Evolutionary conservation across 2,797 vertebrate genomes (phyloP), one percentile per base, ranked within the genome.

Genomic region (Syngnathus rostellatus): DNA sequence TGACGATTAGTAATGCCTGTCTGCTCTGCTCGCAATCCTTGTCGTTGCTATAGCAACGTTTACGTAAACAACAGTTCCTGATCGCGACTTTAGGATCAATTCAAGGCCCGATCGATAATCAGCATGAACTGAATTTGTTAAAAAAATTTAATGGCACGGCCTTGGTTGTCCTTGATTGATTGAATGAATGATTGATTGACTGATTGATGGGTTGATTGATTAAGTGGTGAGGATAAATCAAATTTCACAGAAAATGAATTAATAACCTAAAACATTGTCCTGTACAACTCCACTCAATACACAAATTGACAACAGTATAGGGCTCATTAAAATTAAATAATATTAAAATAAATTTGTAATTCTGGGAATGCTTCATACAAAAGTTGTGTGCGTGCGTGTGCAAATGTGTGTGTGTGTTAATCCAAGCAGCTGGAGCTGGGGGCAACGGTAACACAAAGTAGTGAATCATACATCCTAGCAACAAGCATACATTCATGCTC

Each of bases 371-470:
- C 40, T 39, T 14, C 31, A 19, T 17, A 7, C 31, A 8, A 41
- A 61, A 5, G 9, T 48, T 25, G 0, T 45, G 59, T 60, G 50
- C 46, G 41, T 62, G 45, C 39, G 55, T 38, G 50, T 55, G 62
- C 45, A 51, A 46, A 50, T n/a, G 66, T 37, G 43, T 23, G 60
- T 38, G 31, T 54, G 40, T 68, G 54, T 62, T 50, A 71, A 64
- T 55, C 6, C 40, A 53, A 8, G 61, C 63, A 38, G 25, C 31
- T 69, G 72, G 68, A 74, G 68, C 75, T 73, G 76, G 1, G 31
- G 66, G 78, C 65, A 81, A 81, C 78, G 68, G 55, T 68, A 66
- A 76, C 73, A 75, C 73, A 73, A 19, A 67, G 62, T 54, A 55
- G 50, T 4, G 8, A 72, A 66, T 65, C 53, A 50, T 48, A 67